Evolutionary conservation across 2,888 invertebrate species (phyloP), one percentile per base, ranked within the genome.

Genomic region (Asteroscopus sphinx): DNA sequence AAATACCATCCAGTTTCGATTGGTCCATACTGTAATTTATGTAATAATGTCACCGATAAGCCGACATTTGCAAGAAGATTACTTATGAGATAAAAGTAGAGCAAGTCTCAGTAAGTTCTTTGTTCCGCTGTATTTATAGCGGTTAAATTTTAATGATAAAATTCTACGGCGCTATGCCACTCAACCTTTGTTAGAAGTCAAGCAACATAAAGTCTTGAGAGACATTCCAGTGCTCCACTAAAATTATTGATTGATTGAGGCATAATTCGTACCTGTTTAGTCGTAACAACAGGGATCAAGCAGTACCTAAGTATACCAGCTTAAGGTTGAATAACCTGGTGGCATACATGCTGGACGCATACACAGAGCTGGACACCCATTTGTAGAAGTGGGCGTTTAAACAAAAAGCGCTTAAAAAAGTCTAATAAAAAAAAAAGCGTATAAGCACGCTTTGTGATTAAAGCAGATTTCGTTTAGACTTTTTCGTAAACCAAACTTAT

Each of bases 41-140:
- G 68, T 61, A 64, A 73, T 70, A 64, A 68, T 73, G 68, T 73
- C 71, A 61, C 53, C 44, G 58, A 64, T 58, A 73, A 67, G 70
- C 57, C 48, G 63, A 73, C 67, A 60, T 64, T 59, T 52, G 56
- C 47, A 63, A 56, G 53, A 51, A 61, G 71, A 68, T 73, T 61
- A n/a, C n/a, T n/a, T n/a, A 49, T 49, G 36, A 46, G 64, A 73
- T 70, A 52, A 58, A 70, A 53, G 39, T 67, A 44, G 55, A 58
- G 56, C 55, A 44, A 28, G 36, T 39, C 16, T 67, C 41, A 12
- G 47, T 56, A 57, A 32, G 36, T 60, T 68, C 63, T 70, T 63
- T 73, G 64, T 73, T 64, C 57, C 55, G 49, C 21, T 42, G 48
- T 49, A 59, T 60, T 47, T 36, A 39, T 35, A 30, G 36, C 12